Evolutionary conservation across 2,113 vertebrate genomes (phyloP).

Genomic region (Struthio camelus): DNA sequence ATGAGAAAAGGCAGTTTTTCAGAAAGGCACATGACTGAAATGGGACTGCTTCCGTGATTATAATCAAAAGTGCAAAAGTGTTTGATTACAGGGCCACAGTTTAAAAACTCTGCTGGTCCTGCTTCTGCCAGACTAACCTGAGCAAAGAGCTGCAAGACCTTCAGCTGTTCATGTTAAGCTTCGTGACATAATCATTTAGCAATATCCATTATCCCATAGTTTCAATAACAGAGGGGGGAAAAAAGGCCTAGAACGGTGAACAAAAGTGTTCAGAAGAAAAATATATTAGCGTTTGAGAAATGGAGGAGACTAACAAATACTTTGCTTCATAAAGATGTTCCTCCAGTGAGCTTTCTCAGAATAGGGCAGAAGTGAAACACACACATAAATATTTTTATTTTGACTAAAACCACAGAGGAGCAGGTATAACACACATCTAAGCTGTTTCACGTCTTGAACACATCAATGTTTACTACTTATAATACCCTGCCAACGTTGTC

Average conservation of each 20-base stretch:
- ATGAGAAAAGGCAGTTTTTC: neutral
- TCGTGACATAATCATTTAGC: neutral
- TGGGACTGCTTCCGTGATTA: too few relatives aligned
- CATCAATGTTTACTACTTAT: neutral
- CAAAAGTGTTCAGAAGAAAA: neutral
- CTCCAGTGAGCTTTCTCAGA: neutral
- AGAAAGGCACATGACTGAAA: neutral
- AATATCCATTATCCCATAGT: neutral
- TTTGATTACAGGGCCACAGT: neutral
- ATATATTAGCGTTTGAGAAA: neutral
- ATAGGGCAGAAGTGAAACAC: neutral
- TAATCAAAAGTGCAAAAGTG: neutral
- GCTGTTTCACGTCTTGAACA: too few relatives aligned
- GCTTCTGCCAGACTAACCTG: neutral
- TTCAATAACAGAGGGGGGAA: neutral
- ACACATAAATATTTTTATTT: neutral
- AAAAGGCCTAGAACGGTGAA: neutral
- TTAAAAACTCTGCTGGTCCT: neutral
- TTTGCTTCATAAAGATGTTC: neutral
- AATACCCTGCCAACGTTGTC: neutral
- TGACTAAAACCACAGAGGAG: neutral
- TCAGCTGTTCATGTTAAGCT: neutral
- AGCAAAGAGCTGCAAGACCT: neutral
- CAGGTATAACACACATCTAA: neutral
- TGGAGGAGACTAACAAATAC: neutral